phyloP scores from a whole-genome alignment of 2,888 invertebrate species.

The Tenthredo notha region DNA sequence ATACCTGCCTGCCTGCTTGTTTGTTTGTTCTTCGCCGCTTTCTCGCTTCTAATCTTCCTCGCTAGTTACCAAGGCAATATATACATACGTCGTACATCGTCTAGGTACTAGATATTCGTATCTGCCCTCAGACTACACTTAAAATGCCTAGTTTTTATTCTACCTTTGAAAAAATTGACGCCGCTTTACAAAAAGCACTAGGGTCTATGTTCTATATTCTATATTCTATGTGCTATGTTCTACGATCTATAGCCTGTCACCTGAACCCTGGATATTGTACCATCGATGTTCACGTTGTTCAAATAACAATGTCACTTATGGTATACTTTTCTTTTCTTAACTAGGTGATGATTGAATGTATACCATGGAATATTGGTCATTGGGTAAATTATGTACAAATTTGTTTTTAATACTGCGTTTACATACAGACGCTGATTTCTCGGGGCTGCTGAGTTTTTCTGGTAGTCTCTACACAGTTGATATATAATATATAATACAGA shows the following conservation, averaged over 20 bases:
- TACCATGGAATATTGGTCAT: slow-evolving; percentile 61
- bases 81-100: not conserved
- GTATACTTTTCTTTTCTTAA: not conserved
- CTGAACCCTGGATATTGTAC: slow-evolving; percentile 1
- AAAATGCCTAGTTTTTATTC: not conserved
- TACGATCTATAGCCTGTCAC: not conserved
- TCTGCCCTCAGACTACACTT: not conserved
- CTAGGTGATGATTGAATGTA: slow-evolving; percentile 58
- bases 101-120: slow-evolving; percentile 37
- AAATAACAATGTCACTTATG: slow-evolving; percentile 15
- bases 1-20: slow-evolving; percentile 58
- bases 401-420: slow-evolving; percentile 71
- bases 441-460: slow-evolving; percentile 56
- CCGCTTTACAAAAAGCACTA: not conserved
- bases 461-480: slow-evolving; percentile 60
- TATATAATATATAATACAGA: slow-evolving; percentile 53
- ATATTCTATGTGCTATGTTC: not conserved
- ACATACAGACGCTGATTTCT: slow-evolving; percentile 65
- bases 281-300: not conserved
- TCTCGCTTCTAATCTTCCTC: slow-evolving; percentile 65
- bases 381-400: slow-evolving; percentile 70
- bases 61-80: slow-evolving; percentile 39
- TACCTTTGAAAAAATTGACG: not conserved
- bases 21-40: slow-evolving; percentile 73
- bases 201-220: not conserved